Percentiles rank a stretch among this genome's conserved stretches.
These are phyloP conservation scores for Drosophila setosimentum DNA, from an alignment of 2,888 invertebrate genomes.

Conservation along the genomic window DNA sequence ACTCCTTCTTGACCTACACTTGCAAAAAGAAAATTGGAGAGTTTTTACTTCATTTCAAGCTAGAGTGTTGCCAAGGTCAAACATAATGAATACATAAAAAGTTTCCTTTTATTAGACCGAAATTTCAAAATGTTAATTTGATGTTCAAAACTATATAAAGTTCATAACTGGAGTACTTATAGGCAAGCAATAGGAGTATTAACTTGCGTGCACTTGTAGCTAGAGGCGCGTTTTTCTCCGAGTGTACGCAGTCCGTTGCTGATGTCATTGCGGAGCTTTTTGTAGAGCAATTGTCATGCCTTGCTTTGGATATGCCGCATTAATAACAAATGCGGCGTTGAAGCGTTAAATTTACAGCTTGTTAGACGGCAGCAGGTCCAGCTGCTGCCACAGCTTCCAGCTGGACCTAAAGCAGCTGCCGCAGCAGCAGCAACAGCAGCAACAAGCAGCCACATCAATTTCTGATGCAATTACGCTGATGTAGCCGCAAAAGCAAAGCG, in stretches of 20 bases:
- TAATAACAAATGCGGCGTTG: constrained; percentile 72
- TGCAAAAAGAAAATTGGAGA: not conserved
- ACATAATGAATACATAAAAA: not conserved
- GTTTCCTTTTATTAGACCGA: not conserved
- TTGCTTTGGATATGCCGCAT: constrained; percentile 58
- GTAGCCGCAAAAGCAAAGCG: constrained; percentile 58
- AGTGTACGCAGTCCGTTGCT: constrained; percentile 22
- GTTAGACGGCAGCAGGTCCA: constrained; percentile 72
- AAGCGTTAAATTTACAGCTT: constrained; percentile 82
- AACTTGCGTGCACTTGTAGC: not conserved
- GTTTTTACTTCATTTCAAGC: not conserved
- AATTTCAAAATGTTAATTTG: not conserved
- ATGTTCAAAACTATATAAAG: not conserved
- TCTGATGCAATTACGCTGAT: constrained; percentile 73
- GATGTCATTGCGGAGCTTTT: constrained; percentile 66
- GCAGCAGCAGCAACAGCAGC: constrained; percentile 34
- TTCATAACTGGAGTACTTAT: not conserved
- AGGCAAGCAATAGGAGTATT: not conserved
- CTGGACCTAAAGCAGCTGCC: constrained; percentile 30
- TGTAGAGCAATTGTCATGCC: constrained; percentile 77
- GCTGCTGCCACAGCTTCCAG: constrained; percentile 31
- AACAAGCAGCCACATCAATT: constrained; percentile 53
- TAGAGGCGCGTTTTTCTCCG: not conserved
- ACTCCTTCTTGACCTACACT: not conserved
- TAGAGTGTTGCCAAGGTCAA: not conserved